Base-by-base conservation (phyloP, 2,888 invertebrate species). In the Quadroppia sp. region DNA sequence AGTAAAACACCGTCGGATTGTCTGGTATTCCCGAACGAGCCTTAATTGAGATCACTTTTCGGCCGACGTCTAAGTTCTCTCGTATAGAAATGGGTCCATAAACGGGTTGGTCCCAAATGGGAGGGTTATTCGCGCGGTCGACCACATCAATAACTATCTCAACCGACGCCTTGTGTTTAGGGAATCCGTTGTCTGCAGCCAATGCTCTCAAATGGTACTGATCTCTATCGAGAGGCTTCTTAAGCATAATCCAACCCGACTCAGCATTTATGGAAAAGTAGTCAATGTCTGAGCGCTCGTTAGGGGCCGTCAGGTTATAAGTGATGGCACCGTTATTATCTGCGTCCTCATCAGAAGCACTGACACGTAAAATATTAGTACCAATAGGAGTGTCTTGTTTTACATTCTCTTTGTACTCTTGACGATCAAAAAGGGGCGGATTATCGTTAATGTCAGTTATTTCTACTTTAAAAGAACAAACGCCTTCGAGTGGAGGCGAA, bases 111-210 rank as follows among this genome's bases (percentile, higher is more conserved):
- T 92, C 94, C 94, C 93, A 95, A 85, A 92, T 91, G 86, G 92
- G 94, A 86, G 91, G 94, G 89, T 93, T 96, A 90, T 92, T 95
- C 83, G 92, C 95, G 87, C 92, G 90, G 87, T 93, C 94, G 87
- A 95, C 95, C 86, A 96, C 94, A 87, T 94, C 94, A 87, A 97
- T 94, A 87, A 94, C 93, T 86, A 97, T 95, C 87, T 93, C 94
- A 86, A 95, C 96, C 85, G 92, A 91, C 86, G 94, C 89, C 86
- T 92, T 91, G 86, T 95, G 89, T 86, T 93, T 90, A 85, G 93
- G 93, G 85, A 88, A 90, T 84, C 96, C 96, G 88, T 92, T 93
- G 88, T 97, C 97, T 89, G 93, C 90, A 86, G 96, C 96, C 88
- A 91, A 93, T 85, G 96, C 95, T 88, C 92, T 92, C 89, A 96